Base-by-base conservation (phyloP, 2,888 invertebrate genomes). In the Aethes cnicana region DNA sequence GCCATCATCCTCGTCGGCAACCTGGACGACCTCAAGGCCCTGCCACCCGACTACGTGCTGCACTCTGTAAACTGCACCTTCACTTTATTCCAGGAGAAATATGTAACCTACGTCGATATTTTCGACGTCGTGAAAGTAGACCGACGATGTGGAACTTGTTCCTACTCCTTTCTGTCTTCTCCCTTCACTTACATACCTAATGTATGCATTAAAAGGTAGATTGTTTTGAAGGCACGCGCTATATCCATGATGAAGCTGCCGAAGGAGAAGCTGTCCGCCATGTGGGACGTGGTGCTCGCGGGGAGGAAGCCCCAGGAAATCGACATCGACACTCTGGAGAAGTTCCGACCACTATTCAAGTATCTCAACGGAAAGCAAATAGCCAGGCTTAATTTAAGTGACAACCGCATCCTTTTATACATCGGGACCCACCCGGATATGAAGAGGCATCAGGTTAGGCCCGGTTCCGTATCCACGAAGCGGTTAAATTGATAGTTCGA, bases 201-300 rank as follows among this genome's bases (percentile, higher is more conserved):
- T n/a, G n/a, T n/a, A n/a, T n/a, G 9, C 21, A 11, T 21, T 20
- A 20, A 12, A 21, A 14, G 6, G 8, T 7, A 20, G 4, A 3
- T 20, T 11, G 6, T 28, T 37, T 36, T 42, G 8, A 54, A 88
- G 88, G 74, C 85, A 14, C 73, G 84, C 9, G 74, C 86, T 1
- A 86, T 89, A 69, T 65, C 88, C 1, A 87, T 88, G 86, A 79
- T 89, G 83, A 81, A 69, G 32, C 64, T 88, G 54, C 68, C 75
- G 0, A 69, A 65, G 1, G 88, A 88, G 53, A 89, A 89, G 60
- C 53, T 85, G 3, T 67, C 68, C 4, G 77, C 76, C 0, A 78
- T 75, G 2, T 89, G 88, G 88, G 30, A 28, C 0, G 81, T 84
- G 1, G 74, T 89, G 0, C 82, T 80, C 50, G 73, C 66, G 0